Base-by-base conservation (phyloP, 2,113 vertebrate species). In the Eublepharis macularius region DNA sequence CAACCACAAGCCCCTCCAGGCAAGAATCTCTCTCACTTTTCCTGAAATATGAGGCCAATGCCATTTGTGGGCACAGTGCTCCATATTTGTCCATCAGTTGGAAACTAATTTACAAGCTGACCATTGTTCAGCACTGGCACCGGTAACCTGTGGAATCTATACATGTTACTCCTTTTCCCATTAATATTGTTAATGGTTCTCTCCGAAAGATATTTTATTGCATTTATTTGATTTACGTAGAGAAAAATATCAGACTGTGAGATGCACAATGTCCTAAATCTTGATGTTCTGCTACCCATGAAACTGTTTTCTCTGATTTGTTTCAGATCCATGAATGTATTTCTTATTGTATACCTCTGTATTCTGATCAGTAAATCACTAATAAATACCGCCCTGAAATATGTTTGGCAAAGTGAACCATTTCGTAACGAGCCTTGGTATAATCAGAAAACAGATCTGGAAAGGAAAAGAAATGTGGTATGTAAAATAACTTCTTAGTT, bases 361-460 rank as follows among this genome's bases (percentile, higher is more conserved):
- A 99, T 99, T 82, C 97, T 99, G 43, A 96, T 99, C 95, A 96
- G 98, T 92, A 99, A 99, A 94, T 97, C 99, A 4, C 66, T 99
- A 86, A 95, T 99, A 95, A 99, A 98, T 94, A 99, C 99, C 0
- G 84, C 93, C 34, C 93, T 99, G 72, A 99, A 99, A 82, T 98
- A 98, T 2, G 95, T 96, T 39, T 99, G 99, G 99, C 98, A 99
- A 96, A 98, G 98, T 1, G 95, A 98, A 47, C 95, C 97, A 0
- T 96, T 96, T 95, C 93, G 95, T 85, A 98, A 99, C 63, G 98
- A 99, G 91, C 98, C 99, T 0, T 99, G 97, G 97, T 99, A 99
- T 94, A 99, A 98, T 93, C 92, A 96, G 86, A 98, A 98, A 92
- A 99, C 98, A 0, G 97, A 98, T 4, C 36, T 93, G 0, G 98